A percentile compares a stretch with the other conserved stretches of the same genome.
Evolutionary conservation across 2,888 invertebrate species (phyloP).

Genomic region (Imbricaverruca yamaguchii): DNA sequence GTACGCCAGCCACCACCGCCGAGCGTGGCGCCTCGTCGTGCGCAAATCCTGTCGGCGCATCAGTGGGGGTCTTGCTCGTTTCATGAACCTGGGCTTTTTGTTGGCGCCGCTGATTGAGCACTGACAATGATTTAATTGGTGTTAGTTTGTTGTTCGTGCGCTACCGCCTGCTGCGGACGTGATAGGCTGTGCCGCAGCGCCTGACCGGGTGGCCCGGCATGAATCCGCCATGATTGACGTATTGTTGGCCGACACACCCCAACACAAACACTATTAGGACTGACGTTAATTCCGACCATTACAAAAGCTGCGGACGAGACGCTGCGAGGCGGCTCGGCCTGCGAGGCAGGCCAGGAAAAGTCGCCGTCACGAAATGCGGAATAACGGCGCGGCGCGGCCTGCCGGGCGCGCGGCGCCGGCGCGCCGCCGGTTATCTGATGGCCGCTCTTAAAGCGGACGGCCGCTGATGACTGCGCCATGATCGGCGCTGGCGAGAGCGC

Average conservation of each 20-base stretch:
- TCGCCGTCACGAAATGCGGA: no score
- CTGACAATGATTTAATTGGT: slow-evolving; percentile 19
- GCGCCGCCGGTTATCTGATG: slow-evolving; percentile 10
- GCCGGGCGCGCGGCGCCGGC: neutral
- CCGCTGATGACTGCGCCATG: neutral
- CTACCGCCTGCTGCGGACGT: neutral
- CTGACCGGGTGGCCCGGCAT: neutral
- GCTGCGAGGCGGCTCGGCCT: no score
- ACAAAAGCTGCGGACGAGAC: neutral
- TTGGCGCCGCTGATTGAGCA: neutral
- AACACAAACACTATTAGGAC: slow-evolving; percentile 1
- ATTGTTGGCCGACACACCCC: neutral
- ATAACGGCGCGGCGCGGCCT: neutral
- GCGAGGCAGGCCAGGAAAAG: no score
- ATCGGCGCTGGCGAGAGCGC: neutral
- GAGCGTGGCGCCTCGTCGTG: neutral
- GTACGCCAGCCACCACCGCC: no score
- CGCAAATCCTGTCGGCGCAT: neutral
- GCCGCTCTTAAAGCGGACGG: neutral
- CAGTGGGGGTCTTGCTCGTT: neutral
- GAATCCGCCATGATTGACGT: neutral
- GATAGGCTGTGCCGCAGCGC: slow-evolving; percentile 3
- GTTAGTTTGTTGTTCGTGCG: slow-evolving; percentile 17
- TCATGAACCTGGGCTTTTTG: slow-evolving; percentile 5
- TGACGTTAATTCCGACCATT: neutral